phyloP scores from a whole-genome alignment of 2,797 vertebrate genomes.

The Anguilla megastoma region DNA sequence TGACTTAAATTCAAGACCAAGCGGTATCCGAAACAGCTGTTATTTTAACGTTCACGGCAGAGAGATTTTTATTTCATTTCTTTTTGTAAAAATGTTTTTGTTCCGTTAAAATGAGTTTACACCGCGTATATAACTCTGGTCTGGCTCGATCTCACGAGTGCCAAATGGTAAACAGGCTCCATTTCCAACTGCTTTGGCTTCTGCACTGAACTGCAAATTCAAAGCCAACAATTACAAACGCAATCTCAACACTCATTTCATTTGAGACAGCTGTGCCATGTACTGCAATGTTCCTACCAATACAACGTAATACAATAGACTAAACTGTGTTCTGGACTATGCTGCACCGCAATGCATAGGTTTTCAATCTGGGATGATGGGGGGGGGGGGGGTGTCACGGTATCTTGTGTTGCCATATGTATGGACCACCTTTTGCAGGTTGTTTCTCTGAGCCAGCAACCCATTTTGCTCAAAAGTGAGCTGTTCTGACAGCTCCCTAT shows the following conservation, averaged over 20 bases:
- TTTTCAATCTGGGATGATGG: neutral
- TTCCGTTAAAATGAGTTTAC: neutral
- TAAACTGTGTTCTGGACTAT: neutral
- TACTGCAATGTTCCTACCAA: neutral
- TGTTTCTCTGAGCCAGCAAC: neutral
- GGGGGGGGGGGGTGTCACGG: neutral
- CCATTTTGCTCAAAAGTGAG: neutral
- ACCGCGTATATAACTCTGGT: neutral
- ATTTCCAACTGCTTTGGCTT: neutral
- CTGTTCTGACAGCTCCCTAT: neutral
- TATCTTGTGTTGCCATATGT: neutral
- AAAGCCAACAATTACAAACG: conserved; percentile 16
- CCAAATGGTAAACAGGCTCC: neutral
- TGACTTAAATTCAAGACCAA: neutral
- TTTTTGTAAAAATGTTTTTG: neutral
- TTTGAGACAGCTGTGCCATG: neutral
- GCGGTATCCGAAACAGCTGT: neutral
- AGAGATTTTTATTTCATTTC: neutral
- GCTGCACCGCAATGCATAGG: neutral
- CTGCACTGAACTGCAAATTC: neutral
- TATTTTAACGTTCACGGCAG: neutral
- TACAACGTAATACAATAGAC: neutral
- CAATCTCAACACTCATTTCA: neutral
- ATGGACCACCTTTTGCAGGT: neutral
- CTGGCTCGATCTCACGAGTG: neutral